Evolutionary conservation across 2,888 invertebrate species (phyloP).

Genomic region (Nymphalis urticae): DNA sequence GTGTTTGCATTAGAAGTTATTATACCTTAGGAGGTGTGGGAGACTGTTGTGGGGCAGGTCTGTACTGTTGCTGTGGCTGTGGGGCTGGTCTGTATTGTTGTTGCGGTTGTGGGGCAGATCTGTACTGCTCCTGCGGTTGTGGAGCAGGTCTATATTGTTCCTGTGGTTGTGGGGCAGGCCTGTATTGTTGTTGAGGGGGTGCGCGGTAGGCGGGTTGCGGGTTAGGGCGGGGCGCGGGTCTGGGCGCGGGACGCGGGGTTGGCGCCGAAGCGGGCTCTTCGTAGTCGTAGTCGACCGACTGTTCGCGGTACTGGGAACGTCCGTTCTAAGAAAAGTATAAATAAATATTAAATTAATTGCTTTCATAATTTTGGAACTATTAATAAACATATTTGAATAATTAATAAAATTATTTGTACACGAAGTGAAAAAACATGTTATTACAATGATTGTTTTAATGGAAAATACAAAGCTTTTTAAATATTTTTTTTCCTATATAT

Average conservation of each 20-base stretch:
- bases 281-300: constrained; percentile 65
- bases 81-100: constrained; percentile 42
- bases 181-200: constrained; percentile 44
- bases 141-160: constrained; percentile 50
- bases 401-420: too few species aligned
- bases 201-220: constrained; percentile 38
- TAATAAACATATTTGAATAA: too few species aligned
- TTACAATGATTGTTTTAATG: too few species aligned
- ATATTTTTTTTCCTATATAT: too few species aligned
- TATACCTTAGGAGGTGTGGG: constrained; percentile 68
- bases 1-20: too few species aligned
- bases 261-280: constrained; percentile 58
- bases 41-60: constrained; percentile 49
- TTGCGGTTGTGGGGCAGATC: constrained; percentile 47
- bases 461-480: too few species aligned
- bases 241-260: constrained; percentile 53
- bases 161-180: constrained; percentile 44
- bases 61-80: constrained; percentile 44
- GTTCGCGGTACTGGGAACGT: constrained; percentile 59
- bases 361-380: too few species aligned
- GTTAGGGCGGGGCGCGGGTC: constrained; percentile 42
- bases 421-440: too few species aligned
- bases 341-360: background rate
- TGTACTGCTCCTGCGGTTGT: constrained; percentile 49
- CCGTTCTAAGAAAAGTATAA: constrained; percentile 43